Evolutionary conservation across 2,888 invertebrate species (phyloP), one percentile per base, ranked within the genome.

Genomic region (Leuctra nigra): DNA sequence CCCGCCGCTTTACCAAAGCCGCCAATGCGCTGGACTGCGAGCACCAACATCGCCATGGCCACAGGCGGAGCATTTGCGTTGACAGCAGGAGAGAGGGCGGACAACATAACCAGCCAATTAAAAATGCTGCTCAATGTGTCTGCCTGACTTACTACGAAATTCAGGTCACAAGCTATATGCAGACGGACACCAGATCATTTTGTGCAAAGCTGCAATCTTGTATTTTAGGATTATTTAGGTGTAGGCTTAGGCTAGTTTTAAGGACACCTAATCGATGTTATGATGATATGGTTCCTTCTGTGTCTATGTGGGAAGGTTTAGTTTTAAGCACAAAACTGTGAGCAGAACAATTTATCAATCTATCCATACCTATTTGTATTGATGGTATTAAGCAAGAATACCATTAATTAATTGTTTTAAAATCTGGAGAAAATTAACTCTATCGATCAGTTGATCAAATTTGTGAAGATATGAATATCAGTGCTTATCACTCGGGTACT

Each of bases 1-100:
- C 87, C 90, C 44, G 81, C 82, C 65, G 83, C 84, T 62, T 74
- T 90, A 68, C 90, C 90, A 59, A 86, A 83, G 69, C 90, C 90
- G 66, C 90, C 90, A 59, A 79, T 80, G 63, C 87, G 86, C 73
- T 91, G 90, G 90, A 81, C 82, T 72, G 72, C 71, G 60, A 57
- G 57, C 36, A 50, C 57, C 46, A 22, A 22, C 18, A 50, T 50
- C 20, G 56, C 55, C 53, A 59, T 59, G 58, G 50, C 58, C 35
- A 64, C 61, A 36, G 62, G 62, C 22, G 59, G 57, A 23, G 29
- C 60, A 36, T 59, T 59, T 29, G 57, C 63, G 36, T 53, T 61
- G 14, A 56, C 60, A 35, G 38, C 59, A 29, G 50, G 60, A 14
- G 62, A 63, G 55, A 61, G 64, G 46, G 59, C 59, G 22, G 63